Conservation (phyloP, 92 coral and sea anemone species). For the Heliopora coerulea region DNA sequence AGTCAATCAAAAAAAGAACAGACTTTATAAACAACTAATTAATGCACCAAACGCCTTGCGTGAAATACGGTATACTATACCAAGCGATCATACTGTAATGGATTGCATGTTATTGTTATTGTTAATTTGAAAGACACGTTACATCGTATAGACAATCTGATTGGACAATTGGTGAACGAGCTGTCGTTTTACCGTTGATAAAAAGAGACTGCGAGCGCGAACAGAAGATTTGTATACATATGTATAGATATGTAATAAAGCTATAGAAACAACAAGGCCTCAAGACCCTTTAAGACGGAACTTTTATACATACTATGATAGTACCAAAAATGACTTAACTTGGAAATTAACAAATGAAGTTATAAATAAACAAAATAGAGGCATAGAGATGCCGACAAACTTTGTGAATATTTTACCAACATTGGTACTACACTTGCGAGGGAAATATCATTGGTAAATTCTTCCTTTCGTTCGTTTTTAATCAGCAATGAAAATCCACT, state of each 20-base stretch:
- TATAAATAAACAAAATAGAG: slow-evolving; percentile 17
- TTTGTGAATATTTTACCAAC: slow-evolving; percentile 25
- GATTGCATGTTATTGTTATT: neutral
- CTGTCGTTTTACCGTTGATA: no score
- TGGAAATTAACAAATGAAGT: slow-evolving; percentile 11
- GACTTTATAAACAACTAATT: slow-evolving; percentile 2
- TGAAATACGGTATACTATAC: neutral
- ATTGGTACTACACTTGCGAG: slow-evolving; percentile 18
- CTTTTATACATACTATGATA: neutral
- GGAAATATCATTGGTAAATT: slow-evolving; percentile 1
- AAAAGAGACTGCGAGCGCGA: no score
- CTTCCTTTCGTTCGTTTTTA: slow-evolving; percentile 15
- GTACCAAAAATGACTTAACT: neutral
- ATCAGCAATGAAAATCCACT: neutral
- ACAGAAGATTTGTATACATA: neutral
- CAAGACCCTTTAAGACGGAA: no score
- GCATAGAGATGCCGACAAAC: neutral
- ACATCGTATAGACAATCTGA: no score
- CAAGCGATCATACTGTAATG: neutral
- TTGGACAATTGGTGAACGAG: no score
- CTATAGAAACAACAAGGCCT: no score
- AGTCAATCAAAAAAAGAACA: slow-evolving; percentile 1
- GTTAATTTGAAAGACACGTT: no score
- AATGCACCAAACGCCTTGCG: neutral
- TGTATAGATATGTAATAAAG: no score